These are phyloP conservation scores for Oppia nitens DNA, from an alignment of 1,140 invertebrate genomes.

Conservation along the genomic window DNA sequence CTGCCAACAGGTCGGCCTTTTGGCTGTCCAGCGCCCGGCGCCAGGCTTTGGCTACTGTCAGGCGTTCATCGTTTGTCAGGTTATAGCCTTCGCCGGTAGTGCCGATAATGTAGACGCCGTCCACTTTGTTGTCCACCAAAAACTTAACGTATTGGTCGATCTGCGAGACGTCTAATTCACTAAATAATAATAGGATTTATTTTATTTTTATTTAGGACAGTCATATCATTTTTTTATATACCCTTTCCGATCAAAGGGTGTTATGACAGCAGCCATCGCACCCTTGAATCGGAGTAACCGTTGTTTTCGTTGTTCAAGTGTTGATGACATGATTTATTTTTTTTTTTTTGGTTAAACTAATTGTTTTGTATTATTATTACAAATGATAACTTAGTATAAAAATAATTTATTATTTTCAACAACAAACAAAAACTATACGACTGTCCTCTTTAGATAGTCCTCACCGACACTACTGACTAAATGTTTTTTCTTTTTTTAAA, in stretches of 20 bases:
- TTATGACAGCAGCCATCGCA: conserved; percentile 4
- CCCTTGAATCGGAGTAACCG: conserved; percentile 1
- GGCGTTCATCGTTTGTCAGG: conserved; percentile 47
- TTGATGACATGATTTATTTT: conserved; percentile 10
- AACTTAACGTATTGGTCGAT: not conserved
- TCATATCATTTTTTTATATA: not conserved
- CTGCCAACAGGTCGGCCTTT: not conserved
- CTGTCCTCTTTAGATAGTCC: too few species aligned
- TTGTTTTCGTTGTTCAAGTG: not conserved
- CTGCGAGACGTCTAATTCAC: not conserved
- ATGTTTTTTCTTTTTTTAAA: too few species aligned
- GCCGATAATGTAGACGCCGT: conserved; percentile 29
- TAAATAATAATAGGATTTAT: not conserved
- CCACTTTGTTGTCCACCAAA: not conserved
- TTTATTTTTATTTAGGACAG: not conserved
- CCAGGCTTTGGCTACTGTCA: conserved; percentile 49
- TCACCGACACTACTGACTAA: too few species aligned
- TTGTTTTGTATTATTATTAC: too few species aligned
- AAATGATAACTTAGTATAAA: too few species aligned
- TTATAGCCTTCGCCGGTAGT: conserved; percentile 58
- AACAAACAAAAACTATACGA: too few species aligned
- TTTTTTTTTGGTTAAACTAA: too few species aligned
- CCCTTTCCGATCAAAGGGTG: conserved; percentile 9
- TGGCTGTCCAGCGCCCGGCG: conserved; percentile 28
- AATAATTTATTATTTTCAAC: too few species aligned